Percentiles rank a stretch among this genome's conserved stretches.
Evolutionary conservation across 92 coral and sea anemone species (phyloP).

Genomic region (Epizoanthus fatuus): DNA sequence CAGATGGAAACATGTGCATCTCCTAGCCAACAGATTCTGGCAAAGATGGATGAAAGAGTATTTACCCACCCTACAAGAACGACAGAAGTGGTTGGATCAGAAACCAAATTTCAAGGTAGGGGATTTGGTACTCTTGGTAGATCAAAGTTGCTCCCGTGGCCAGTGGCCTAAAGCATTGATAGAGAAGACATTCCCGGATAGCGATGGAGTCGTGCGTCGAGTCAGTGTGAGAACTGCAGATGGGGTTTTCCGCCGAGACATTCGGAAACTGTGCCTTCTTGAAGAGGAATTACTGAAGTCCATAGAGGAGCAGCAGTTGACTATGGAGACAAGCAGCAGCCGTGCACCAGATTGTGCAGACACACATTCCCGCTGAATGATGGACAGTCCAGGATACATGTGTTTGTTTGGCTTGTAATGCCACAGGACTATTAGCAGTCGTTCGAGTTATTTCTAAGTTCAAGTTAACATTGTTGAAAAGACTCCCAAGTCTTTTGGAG

Average conservation of each 20-base stretch:
- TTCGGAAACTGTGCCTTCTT: conserved; percentile 59
- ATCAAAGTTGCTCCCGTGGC: conserved; percentile 51
- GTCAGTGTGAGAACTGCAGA: conserved; percentile 57
- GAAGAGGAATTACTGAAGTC: conserved; percentile 38
- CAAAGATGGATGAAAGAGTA: conserved; percentile 55
- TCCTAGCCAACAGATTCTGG: conserved; percentile 63
- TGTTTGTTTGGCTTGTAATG: too few species aligned
- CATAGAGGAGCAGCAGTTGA: conserved; percentile 21
- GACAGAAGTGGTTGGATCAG: conserved; percentile 66
- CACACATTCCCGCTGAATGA: too few species aligned
- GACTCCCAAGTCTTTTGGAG: neutral
- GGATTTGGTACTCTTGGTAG: conserved; percentile 65
- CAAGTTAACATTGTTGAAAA: too few species aligned
- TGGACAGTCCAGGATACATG: too few species aligned
- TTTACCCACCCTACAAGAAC: conserved; percentile 62
- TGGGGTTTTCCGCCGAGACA: conserved; percentile 56
- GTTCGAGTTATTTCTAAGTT: too few species aligned
- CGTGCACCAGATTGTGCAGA: neutral
- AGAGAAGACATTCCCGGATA: conserved; percentile 58
- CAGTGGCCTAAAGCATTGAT: conserved; percentile 73
- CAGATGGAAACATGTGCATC: conserved; percentile 62
- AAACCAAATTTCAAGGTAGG: conserved; percentile 63
- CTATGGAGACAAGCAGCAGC: neutral
- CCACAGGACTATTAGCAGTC: too few species aligned
- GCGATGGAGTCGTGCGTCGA: conserved; percentile 53